Percentiles rank a stretch among this genome's conserved stretches.
Conservation (phyloP, 2,113 vertebrate species). For the Neodontobutis hainanensis region DNA sequence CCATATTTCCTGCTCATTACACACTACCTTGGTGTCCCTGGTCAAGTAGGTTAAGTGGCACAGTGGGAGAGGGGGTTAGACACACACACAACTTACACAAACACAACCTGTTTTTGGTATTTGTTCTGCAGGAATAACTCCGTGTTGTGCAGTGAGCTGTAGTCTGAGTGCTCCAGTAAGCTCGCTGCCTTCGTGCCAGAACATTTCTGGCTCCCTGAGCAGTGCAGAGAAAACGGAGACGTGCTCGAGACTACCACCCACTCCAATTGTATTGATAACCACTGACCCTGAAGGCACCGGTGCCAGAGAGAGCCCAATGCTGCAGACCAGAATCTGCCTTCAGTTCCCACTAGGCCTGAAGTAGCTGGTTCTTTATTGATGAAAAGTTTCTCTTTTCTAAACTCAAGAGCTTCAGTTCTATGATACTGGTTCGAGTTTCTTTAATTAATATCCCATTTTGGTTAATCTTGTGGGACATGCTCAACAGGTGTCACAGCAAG, state of each 20-base stretch:
- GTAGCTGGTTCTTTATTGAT: conserved; percentile 14
- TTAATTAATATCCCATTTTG: too few species aligned
- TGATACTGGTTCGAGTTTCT: too few species aligned
- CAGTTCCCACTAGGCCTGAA: conserved; percentile 21
- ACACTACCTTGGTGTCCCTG: conserved; percentile 24
- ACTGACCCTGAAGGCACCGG: conserved; percentile 55
- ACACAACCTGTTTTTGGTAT: conserved; percentile 20
- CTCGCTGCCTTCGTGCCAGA: conserved; percentile 16
- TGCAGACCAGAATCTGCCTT: conserved; percentile 36
- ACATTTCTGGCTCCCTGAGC: conserved; percentile 58
- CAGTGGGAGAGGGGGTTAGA: conserved; percentile 41
- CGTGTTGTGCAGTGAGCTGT: conserved; percentile 51
- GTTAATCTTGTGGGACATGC: too few species aligned
- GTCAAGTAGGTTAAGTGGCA: conserved; percentile 63
- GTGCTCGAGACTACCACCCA: conserved; percentile 55
- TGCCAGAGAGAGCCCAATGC: conserved; percentile 30
- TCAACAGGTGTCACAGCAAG: too few species aligned
- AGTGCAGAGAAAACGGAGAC: conserved; percentile 38
- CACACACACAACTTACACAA: conserved; percentile 30
- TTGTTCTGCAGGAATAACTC: too few species aligned
- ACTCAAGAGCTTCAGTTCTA: neutral
- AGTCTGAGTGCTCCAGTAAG: conserved; percentile 50
- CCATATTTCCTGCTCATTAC: conserved; percentile 6
- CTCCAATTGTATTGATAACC: conserved; percentile 41
- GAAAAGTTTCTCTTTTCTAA: neutral